Evolutionary conservation across 2,888 invertebrate species (phyloP), one percentile per base, ranked within the genome.

Genomic region (Masnerella sp.): DNA sequence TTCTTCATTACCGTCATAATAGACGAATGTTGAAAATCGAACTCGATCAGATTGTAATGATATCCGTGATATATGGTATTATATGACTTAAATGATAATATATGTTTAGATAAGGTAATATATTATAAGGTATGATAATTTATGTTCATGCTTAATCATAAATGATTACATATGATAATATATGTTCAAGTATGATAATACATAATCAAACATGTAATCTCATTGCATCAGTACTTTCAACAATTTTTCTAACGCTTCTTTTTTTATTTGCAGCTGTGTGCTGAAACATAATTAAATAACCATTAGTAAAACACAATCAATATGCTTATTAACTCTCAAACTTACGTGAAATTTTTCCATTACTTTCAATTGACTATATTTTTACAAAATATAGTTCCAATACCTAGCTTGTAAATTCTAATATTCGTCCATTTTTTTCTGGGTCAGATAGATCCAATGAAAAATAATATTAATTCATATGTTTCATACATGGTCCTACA

Each of bases 91-190:
- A 43, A 34, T 68, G 58, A 51, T 51, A 25, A 42, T 56, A 56
- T 67, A 67, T 34, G 47, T 56, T 67, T 40, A 56, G 56, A 56
- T 56, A 42, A 32, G 18, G 56, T 56, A 52, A 62, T 51, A 32
- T 62, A 65, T 54, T 54, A 54, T 54, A 54, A 65, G 47, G 22
- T 67, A 67, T 56, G 54, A 49, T 67, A 68, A 68, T 59, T 52
- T 52, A 59, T 59, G 68, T 59, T 59, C 43, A 38, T 59, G 51
- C 51, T 59, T 68, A 68, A 68, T 68, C 59, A 52, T 59, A 68
- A 61, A 54, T 69, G 54, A 68, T 68, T 68, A 49, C 40, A 42
- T 49, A 56, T 58, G 56, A 56, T 67, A 58, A 69, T 61, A 54
- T 59, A 47, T 52, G 59, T 52, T 69, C 45, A 45, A 36, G 45